These are phyloP conservation scores for Pinna nobilis DNA, from an alignment of 1,140 invertebrate species.

Conservation along the genomic window DNA sequence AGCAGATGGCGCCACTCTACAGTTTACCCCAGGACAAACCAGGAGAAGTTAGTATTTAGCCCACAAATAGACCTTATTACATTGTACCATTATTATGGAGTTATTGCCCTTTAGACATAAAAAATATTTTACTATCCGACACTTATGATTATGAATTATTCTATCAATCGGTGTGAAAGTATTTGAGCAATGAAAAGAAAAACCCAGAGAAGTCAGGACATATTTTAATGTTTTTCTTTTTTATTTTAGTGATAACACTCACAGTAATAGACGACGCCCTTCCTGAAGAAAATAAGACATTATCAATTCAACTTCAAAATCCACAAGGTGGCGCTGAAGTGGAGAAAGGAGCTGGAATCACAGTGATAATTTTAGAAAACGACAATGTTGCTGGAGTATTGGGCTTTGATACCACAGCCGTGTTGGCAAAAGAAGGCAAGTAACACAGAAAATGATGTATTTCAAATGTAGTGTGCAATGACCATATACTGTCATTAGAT, in stretches of 20 bases:
- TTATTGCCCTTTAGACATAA: background rate
- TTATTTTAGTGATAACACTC: slow-evolving; percentile 64
- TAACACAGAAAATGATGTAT: too few relatives aligned
- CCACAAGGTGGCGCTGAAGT: slow-evolving; percentile 64
- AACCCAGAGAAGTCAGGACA: too few relatives aligned
- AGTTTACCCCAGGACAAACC: slow-evolving; percentile 61
- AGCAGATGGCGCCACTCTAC: slow-evolving; percentile 71
- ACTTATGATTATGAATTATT: background rate
- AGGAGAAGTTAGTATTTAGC: slow-evolving; percentile 55
- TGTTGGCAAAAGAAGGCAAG: slow-evolving; percentile 67
- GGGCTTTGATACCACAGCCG: slow-evolving; percentile 59
- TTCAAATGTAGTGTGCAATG: too few relatives aligned
- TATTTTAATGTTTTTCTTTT: background rate
- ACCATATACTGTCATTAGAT: too few relatives aligned
- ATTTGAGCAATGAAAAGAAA: background rate
- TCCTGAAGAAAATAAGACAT: slow-evolving; percentile 66
- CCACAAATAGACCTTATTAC: background rate
- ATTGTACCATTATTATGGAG: background rate
- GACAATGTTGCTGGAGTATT: slow-evolving; percentile 70
- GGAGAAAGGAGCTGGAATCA: slow-evolving; percentile 46
- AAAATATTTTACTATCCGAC: background rate
- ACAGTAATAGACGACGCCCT: slow-evolving; percentile 65
- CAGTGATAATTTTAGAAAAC: slow-evolving; percentile 67
- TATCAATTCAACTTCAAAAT: slow-evolving; percentile 60
- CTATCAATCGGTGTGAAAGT: background rate